phyloP scores from a whole-genome alignment of 2,888 invertebrate genomes.

The Eubasilissa splendida region DNA sequence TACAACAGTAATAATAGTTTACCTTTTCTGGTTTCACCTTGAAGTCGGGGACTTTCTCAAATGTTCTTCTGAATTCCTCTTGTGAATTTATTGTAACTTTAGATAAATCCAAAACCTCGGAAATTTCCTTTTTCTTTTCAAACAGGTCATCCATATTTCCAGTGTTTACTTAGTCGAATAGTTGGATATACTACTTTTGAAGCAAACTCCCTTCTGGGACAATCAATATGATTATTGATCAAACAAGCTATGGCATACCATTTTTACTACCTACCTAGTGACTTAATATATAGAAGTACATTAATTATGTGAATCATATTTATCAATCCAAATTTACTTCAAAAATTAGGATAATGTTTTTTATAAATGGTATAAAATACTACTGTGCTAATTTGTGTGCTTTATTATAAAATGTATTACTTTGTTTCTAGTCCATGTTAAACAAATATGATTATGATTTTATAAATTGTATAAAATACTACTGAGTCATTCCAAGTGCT shows the following conservation, averaged over 20 bases:
- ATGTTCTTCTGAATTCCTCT: constrained; percentile 86
- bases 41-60: constrained; percentile 92
- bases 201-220: constrained; percentile 21
- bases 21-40: constrained; percentile 92
- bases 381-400: constrained; percentile 16
- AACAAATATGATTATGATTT: constrained; percentile 2
- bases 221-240: constrained; percentile 37
- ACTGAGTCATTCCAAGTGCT: constrained; percentile 6
- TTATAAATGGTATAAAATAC: constrained; percentile 35
- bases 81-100: constrained; percentile 83
- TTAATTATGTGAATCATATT: constrained; percentile 19
- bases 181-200: neutral
- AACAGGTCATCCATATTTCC: constrained; percentile 85
- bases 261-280: constrained; percentile 26
- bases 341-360: constrained; percentile 7
- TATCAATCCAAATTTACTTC: constrained; percentile 16
- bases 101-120: constrained; percentile 88
- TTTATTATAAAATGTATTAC: constrained; percentile 14
- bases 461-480: constrained; percentile 35
- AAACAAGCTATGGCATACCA: constrained; percentile 43
- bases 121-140: constrained; percentile 88
- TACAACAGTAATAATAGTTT: constrained; percentile 50
- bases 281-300: constrained; percentile 10
- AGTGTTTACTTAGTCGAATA: neutral
- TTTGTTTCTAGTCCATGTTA: neutral